phyloP scores from a whole-genome alignment of 2,888 invertebrate species.

The Linyphia triangularis region DNA sequence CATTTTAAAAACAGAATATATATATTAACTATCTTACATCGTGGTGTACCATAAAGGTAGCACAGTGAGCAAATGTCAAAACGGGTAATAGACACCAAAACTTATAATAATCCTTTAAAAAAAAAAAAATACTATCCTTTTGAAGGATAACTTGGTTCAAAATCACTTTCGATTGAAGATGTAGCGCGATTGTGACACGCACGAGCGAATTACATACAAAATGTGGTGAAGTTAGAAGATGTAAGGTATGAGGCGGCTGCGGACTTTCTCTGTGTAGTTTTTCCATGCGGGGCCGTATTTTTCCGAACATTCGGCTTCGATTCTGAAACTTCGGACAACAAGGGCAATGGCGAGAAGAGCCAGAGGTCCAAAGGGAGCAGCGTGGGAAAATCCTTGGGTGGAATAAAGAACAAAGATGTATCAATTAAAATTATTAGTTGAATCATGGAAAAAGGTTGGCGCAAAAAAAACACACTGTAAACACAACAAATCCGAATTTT shows the following conservation, averaged over 20 bases:
- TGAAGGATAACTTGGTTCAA: constrained; percentile 31
- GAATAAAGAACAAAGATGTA: too few species aligned
- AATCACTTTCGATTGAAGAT: constrained; percentile 47
- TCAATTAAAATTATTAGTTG: too few species aligned
- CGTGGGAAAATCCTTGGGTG: constrained; percentile 66
- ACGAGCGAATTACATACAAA: constrained; percentile 52
- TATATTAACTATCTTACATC: constrained; percentile 61
- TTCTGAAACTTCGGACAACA: constrained; percentile 20
- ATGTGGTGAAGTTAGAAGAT: constrained; percentile 57
- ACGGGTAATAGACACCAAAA: constrained; percentile 33
- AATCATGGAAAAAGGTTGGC: too few species aligned
- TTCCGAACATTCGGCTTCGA: constrained; percentile 63
- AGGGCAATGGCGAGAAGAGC: constrained; percentile 44
- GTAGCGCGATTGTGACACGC: constrained; percentile 35
- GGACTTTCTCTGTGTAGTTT: constrained; percentile 60
- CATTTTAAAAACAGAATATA: constrained; percentile 37
- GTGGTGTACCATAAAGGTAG: constrained; percentile 39
- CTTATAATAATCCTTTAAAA: constrained; percentile 15
- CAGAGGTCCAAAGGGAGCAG: constrained; percentile 53
- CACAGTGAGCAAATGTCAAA: constrained; percentile 66
- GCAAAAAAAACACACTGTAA: too few species aligned
- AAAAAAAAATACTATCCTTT: constrained; percentile 29
- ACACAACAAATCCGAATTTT: too few species aligned
- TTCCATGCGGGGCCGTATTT: constrained; percentile 70
- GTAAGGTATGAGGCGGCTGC: constrained; percentile 66